These are phyloP conservation scores for Epinotia ramella DNA, from an alignment of 2,888 invertebrate species.

Conservation along the genomic window DNA sequence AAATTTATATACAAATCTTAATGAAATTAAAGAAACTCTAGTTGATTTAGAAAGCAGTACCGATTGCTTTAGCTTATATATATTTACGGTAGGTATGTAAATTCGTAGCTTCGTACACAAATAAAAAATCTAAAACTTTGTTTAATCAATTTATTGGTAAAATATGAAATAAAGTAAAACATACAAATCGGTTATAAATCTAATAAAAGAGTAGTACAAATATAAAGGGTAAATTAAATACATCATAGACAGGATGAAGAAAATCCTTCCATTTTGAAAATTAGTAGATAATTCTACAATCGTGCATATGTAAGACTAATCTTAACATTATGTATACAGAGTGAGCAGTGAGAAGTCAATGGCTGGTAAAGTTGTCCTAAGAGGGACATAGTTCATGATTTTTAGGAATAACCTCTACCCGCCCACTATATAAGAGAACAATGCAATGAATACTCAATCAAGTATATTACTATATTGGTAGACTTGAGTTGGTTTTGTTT, in stretches of 20 bases:
- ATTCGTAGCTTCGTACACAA: no score
- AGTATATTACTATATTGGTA: no score
- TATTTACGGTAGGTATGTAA: no score
- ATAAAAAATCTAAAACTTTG: neutral
- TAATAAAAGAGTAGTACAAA: neutral
- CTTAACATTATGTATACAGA: neutral
- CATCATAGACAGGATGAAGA: neutral
- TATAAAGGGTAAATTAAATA: neutral
- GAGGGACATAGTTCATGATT: neutral
- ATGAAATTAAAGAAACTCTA: no score
- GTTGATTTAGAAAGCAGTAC: no score
- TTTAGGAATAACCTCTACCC: neutral
- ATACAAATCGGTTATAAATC: neutral
- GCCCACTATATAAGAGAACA: no score
- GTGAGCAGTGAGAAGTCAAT: neutral
- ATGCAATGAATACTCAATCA: no score
- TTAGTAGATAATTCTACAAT: neutral
- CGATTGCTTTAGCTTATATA: no score
- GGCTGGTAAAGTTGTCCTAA: neutral
- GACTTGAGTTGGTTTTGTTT: no score
- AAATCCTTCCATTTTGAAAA: neutral
- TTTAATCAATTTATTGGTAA: neutral
- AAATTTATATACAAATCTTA: no score
- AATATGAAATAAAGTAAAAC: neutral
- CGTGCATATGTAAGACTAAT: neutral